Evolutionary conservation across 2,113 vertebrate genomes (phyloP).

Genomic region (Cryptomyrus ogoouensis): DNA sequence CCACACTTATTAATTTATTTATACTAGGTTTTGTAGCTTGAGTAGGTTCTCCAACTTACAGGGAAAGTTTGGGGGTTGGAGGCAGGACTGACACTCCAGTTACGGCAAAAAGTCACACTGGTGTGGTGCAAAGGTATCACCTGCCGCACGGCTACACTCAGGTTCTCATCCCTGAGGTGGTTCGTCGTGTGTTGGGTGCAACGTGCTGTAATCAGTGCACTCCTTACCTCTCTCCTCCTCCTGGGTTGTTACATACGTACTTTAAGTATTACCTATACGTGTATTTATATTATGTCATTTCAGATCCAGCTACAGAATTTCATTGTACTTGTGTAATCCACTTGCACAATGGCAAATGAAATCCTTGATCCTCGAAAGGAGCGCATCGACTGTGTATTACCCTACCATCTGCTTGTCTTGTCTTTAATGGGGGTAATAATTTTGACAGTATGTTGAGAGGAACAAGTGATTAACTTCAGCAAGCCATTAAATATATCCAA

Average conservation of each 20-base stretch:
- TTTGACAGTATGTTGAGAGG: not conserved
- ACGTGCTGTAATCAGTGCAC: too few relatives aligned
- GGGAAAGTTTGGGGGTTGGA: too few relatives aligned
- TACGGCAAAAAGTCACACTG: too few relatives aligned
- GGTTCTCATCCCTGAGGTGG: too few relatives aligned
- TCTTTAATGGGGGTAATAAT: not conserved
- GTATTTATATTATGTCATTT: not conserved
- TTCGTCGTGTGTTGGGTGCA: too few relatives aligned
- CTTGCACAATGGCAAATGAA: not conserved
- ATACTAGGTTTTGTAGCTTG: not conserved
- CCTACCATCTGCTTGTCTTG: not conserved
- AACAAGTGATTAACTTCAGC: conserved; percentile 6
- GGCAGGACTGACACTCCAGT: too few relatives aligned
- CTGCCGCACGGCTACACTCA: too few relatives aligned
- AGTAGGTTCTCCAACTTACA: too few relatives aligned
- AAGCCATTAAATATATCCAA: conserved; percentile 9
- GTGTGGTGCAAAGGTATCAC: too few relatives aligned
- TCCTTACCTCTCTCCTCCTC: too few relatives aligned
- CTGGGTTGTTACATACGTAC: not conserved
- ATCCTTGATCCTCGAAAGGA: not conserved
- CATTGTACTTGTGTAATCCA: not conserved
- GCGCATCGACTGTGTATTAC: not conserved
- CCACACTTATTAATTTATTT: not conserved
- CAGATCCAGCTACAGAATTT: not conserved
- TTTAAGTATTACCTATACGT: not conserved